Percentiles rank a stretch among this genome's conserved stretches.
These are phyloP conservation scores for Fratercula arctica DNA, from an alignment of 2,797 vertebrate genomes.

Conservation along the genomic window DNA sequence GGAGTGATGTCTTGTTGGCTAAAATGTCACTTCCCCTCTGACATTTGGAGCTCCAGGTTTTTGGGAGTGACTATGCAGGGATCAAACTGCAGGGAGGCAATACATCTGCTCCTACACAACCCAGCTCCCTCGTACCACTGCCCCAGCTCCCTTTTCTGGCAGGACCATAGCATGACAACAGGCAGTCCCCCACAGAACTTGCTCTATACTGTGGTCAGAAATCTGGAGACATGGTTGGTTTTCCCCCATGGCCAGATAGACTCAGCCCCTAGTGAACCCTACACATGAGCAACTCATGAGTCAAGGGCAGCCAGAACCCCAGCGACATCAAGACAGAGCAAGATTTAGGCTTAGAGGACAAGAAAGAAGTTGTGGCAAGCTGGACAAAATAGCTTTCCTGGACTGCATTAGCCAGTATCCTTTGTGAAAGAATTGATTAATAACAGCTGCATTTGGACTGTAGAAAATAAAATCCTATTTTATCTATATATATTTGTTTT, in stretches of 20 bases:
- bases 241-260: not conserved
- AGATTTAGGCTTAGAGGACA: not conserved
- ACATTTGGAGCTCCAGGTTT: not conserved
- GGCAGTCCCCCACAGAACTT: not conserved
- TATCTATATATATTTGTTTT: slow-evolving; percentile 53
- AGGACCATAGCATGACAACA: not conserved
- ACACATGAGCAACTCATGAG: not conserved
- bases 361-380: not conserved
- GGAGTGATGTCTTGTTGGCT: not conserved
- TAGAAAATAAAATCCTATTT: slow-evolving; percentile 43
- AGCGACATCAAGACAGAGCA: not conserved
- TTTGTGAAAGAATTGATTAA: slow-evolving; percentile 44
- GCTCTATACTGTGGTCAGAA: not conserved
- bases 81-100: not conserved
- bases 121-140: fast-evolving
- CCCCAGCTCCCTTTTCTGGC: not conserved
- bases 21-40: not conserved
- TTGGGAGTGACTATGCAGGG: not conserved
- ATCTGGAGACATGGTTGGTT: not conserved
- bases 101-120: not conserved
- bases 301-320: not conserved
- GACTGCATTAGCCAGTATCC: not conserved
- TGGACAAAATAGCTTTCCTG: slow-evolving; percentile 16
- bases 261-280: not conserved
- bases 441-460: slow-evolving; percentile 31